Evolutionary conservation across 2,888 invertebrate species (phyloP), one percentile per base, ranked within the genome.

Genomic region (Apotomis capreana): DNA sequence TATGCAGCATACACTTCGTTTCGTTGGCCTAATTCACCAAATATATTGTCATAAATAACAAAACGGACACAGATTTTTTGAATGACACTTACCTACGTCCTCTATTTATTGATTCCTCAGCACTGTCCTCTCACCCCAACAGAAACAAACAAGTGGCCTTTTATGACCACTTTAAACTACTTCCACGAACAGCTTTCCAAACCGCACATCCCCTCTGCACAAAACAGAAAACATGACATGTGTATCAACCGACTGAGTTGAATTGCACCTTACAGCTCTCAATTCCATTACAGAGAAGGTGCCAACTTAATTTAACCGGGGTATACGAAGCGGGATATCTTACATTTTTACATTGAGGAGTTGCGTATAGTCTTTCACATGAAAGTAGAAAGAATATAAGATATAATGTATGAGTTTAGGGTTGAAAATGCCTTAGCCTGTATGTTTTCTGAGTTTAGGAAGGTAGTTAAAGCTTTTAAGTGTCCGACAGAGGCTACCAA

Each of bases 91-190:
- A 49, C 40, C 6, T 40, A 6, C 40, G 3, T 36, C 10, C 36
- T 2, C 26, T 26, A 36, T 12, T 12, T 57, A 58, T 58, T n/a
- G 37, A 58, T 37, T 58, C 36, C 36, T 10, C 12, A 58, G 37
- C 6, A n/a, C 10, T 49, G 26, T 2, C 10, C 9, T 51, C 49
- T 49, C 55, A 44, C 12, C 57, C 26, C 46, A n/a, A 46, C 55
- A 15, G 44, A 40, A 40, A 36, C 61, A 26, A 64, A 55, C 55
- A 65, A 64, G 55, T 65, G 57, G 26, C 55, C 12, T 65, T 65
- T 65, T 65, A 65, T 57, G 36, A 46, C 37, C 55, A 46, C 46
- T 57, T 46, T 26, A 46, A 65, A 65, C 46, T 57, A 46, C 15
- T 65, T 57, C 15, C 13, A 8, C 49, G 5, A n/a, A 58, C 58